Base-by-base conservation (phyloP, 1,140 invertebrate genomes). In the Zaprionus tsacasi region DNA sequence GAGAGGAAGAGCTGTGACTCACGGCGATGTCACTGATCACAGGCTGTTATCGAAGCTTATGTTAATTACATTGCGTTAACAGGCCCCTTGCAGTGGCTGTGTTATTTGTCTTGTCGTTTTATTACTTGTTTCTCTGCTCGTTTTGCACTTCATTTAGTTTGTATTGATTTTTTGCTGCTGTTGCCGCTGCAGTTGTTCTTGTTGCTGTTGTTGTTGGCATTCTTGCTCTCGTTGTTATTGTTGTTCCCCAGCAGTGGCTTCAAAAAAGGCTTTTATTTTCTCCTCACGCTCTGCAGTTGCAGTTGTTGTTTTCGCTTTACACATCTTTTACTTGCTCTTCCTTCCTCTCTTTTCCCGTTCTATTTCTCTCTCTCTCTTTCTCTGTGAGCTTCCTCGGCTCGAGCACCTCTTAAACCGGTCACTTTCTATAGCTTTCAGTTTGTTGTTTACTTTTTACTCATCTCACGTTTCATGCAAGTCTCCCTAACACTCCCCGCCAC, bases 371-470 rank as follows among this genome's bases (percentile, higher is more conserved):
- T 21, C 21, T 60, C 50, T 21, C 38, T 7, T 17, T 58, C 61
- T 1, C 25, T 56, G 27, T 30, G 27, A 30, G 27, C 4, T 30
- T 30, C 27, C 50, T 56, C 25, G 15, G 12, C n/a, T 27, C 11
- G 35, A 2, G 7, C 13, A 52, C 33, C 55, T 61, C 43, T 70
- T 70, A 57, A 64, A 70, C 72, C 67, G 72, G 68, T 64, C 59
- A 75, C 72, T 75, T 75, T 75, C 72, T 75, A 70, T 56, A 70
- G 59, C 58, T 70, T 70, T 75, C 65, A 58, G 65, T 66, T 58
- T 65, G 61, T 54, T 75, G 66, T 58, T 75, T 57, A 61, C 59
- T 59, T 64, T 58, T 64, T 54, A 75, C 60, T 55, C 72, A 70
- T 64, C 72, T 70, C 72, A 75, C 72, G 55, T 75, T 75, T 64